Evolutionary conservation across 2,888 invertebrate species (phyloP).

Genomic region (Mimumesa dahlbomi): DNA sequence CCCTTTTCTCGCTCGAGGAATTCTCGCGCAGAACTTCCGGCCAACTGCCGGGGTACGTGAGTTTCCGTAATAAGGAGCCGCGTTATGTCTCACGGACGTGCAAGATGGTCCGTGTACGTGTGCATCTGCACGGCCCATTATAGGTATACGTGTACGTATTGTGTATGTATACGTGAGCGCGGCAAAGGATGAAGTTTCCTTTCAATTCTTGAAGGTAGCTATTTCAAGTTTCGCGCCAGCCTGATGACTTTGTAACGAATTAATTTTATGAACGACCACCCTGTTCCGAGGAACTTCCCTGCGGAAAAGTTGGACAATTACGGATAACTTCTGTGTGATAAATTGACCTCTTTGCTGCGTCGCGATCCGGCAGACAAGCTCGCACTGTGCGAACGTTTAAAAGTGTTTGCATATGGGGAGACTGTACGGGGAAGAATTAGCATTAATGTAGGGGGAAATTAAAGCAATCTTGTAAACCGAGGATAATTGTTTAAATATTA

Average conservation of each 20-base stretch:
- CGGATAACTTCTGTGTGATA: no score
- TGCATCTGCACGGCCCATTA: no score
- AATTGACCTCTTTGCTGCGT: no score
- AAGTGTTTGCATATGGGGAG: no score
- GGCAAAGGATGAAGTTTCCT: background rate
- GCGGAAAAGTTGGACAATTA: no score
- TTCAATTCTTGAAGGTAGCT: background rate
- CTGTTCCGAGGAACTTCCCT: no score
- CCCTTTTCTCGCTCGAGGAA: background rate
- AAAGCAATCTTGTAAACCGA: no score
- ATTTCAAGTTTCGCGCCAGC: background rate
- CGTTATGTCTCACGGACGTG: background rate
- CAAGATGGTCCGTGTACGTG: background rate
- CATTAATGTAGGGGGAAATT: no score
- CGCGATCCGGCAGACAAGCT: no score
- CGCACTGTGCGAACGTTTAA: no score
- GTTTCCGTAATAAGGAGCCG: background rate
- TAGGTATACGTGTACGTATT: background rate
- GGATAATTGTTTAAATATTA: no score
- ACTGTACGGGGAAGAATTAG: no score
- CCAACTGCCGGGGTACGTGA: background rate
- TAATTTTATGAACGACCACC: background rate
- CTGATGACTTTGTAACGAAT: background rate
- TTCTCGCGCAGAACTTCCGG: slow-evolving; percentile 9
- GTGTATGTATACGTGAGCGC: background rate